Evolutionary conservation across 2,113 vertebrate genomes (phyloP).

Genomic region (Microtus richardsoni): DNA sequence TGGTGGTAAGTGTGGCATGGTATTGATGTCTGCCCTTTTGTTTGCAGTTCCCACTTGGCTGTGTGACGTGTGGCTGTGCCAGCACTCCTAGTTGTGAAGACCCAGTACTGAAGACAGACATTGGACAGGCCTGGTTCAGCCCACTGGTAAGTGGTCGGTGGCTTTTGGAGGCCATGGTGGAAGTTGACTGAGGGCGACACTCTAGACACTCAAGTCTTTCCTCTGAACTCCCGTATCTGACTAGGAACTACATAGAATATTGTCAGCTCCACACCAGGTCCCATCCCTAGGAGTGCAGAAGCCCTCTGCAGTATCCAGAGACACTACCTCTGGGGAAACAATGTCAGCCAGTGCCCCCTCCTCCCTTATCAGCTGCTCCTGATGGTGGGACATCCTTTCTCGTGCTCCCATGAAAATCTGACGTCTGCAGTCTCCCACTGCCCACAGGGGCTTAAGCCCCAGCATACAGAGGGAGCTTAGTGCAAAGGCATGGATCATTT

Average conservation of each 20-base stretch:
- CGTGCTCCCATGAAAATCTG: neutral
- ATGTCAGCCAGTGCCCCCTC: neutral
- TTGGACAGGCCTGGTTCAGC: neutral
- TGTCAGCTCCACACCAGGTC: neutral
- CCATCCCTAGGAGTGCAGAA: neutral
- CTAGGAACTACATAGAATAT: neutral
- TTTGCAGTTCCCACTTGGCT: constrained; percentile 57
- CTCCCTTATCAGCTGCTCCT: neutral
- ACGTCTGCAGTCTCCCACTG: neutral
- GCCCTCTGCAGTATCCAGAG: neutral
- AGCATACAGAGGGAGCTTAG: neutral
- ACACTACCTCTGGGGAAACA: neutral
- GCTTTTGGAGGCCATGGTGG: neutral
- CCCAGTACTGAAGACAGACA: constrained; percentile 14
- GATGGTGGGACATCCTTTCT: neutral
- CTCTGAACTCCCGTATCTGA: neutral
- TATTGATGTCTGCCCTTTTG: constrained; percentile 11
- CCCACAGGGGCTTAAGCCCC: neutral
- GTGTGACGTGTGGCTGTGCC: constrained; percentile 59
- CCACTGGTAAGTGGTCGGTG: neutral
- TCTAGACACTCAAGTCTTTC: neutral
- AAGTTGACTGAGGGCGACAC: neutral
- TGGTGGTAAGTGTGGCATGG: neutral
- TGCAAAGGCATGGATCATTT: neutral
- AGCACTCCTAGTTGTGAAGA: neutral